Conservation (phyloP, 2,797 vertebrate species). For the Spheniscus humboldti region DNA sequence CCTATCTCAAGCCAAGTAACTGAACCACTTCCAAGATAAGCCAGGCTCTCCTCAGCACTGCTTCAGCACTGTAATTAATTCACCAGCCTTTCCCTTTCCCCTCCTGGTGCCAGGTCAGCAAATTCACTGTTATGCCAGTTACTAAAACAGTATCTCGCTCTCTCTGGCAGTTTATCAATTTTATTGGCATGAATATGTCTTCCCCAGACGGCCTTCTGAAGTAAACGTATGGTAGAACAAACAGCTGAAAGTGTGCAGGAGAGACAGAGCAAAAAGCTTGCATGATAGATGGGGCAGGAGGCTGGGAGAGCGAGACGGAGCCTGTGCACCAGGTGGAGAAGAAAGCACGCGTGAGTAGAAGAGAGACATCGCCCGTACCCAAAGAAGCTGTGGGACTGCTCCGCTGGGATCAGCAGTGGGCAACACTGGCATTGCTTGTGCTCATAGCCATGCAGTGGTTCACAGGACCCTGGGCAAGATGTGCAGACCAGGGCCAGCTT, state of each 20-base stretch:
- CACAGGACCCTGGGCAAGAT: background rate
- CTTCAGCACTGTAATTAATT: conserved; percentile 38
- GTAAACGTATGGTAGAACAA: background rate
- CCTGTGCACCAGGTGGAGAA: rapidly evolving
- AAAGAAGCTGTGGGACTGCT: background rate
- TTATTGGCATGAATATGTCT: background rate
- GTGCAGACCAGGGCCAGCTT: background rate
- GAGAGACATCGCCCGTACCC: rapidly evolving
- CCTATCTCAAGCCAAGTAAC: background rate
- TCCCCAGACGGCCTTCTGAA: background rate
- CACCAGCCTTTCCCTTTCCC: background rate
- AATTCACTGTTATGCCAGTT: conserved; percentile 31
- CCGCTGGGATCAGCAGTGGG: background rate
- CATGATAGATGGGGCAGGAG: background rate
- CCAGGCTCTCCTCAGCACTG: background rate
- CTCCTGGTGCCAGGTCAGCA: conserved; percentile 14
- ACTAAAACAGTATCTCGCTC: conserved; percentile 20
- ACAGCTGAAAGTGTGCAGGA: background rate
- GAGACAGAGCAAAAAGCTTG: background rate
- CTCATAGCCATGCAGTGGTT: background rate
- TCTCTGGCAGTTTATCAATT: conserved; percentile 24
- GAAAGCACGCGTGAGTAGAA: background rate
- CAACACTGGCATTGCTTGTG: background rate
- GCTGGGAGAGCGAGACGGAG: background rate
- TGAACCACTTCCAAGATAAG: conserved; percentile 13